Evolutionary conservation across 2,888 invertebrate genomes (phyloP), one percentile per base, ranked within the genome.

Genomic region (Iselma pallidipennis): DNA sequence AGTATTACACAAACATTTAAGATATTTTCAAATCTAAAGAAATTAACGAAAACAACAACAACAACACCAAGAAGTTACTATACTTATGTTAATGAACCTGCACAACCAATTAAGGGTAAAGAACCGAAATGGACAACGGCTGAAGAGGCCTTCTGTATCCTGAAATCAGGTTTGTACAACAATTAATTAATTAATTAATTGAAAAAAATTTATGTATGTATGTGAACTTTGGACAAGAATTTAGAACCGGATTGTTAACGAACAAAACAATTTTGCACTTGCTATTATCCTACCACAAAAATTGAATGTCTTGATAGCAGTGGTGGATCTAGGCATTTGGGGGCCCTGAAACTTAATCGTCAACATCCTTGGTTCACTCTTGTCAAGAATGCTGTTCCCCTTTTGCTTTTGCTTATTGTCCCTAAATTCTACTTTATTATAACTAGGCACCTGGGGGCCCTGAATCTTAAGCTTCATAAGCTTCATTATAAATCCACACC

Each of bases 61-160:
- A 68, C 75, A 19, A 64, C 77, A 61, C 82, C 84, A 57, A 86
- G 88, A 74, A 87, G 79, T 59, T 94, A 88, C 81, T 92, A 89
- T 78, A 89, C 93, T 0, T 93, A 94, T 76, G 88, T 89, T 21
- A 89, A 89, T 66, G 94, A 94, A 79, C 87, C 94, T 48, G 87
- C 93, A 37, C 92, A 94, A 82, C 92, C 94, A 12, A 82, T 91
- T 70, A 86, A 89, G 28, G 86, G 89, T 67, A 87, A 88, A 65
- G 85, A 89, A 63, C 94, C 95, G 0, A 88, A 88, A 80, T 89
- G 86, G 83, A 84, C 89, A 16, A 83, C 87, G 5, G 88, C 92
- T 0, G 89, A 91, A 59, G 89, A 94, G 74, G 95, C 93, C 1
- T 90, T 95, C 54, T 84, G 88, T 76, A 87, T 87, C 77, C 85